Percentiles rank a stretch among this genome's conserved stretches.
Conservation (phyloP, 1,140 invertebrate genomes). For the Philopotamus ludificatus region DNA sequence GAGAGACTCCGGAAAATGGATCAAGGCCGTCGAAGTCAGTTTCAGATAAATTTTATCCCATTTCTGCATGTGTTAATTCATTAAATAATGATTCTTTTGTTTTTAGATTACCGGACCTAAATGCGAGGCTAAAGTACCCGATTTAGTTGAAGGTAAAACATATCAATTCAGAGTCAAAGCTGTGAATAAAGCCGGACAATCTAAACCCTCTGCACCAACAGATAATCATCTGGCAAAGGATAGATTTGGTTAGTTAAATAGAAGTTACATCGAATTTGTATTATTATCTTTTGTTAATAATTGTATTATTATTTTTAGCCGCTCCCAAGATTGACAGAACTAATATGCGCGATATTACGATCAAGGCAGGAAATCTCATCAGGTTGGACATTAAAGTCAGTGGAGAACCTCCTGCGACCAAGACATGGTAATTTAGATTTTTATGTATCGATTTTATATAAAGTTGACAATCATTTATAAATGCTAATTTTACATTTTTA, state of each 20-base stretch:
- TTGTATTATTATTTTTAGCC: too few relatives aligned
- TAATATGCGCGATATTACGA: slow-evolving; percentile 80
- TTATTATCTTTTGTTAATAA: not conserved
- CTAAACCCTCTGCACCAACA: slow-evolving; percentile 84
- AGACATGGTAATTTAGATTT: slow-evolving; percentile 64
- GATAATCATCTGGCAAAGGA: slow-evolving; percentile 83
- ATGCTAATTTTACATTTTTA: slow-evolving; percentile 35
- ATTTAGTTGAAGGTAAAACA: slow-evolving; percentile 90
- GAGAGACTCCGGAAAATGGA: slow-evolving; percentile 84
- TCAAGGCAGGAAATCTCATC: slow-evolving; percentile 84
- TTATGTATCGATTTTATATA: not conserved
- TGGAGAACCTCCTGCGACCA: slow-evolving; percentile 85
- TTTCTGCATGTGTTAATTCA: not conserved
- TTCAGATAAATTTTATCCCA: slow-evolving; percentile 2
- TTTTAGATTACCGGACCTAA: slow-evolving; percentile 70
- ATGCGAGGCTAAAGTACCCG: slow-evolving; percentile 80
- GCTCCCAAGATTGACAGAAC: slow-evolving; percentile 90
- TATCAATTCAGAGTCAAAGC: slow-evolving; percentile 97
- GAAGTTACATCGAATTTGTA: not conserved
- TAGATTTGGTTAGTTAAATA: slow-evolving; percentile 62
- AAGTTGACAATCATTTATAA: not conserved
- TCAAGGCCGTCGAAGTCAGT: slow-evolving; percentile 75
- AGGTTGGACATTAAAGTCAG: slow-evolving; percentile 84
- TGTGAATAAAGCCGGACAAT: slow-evolving; percentile 90
- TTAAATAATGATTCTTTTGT: slow-evolving; percentile 6